Base-by-base conservation (phyloP, 2,113 vertebrate genomes). In the Mandrillus leucophaeus region DNA sequence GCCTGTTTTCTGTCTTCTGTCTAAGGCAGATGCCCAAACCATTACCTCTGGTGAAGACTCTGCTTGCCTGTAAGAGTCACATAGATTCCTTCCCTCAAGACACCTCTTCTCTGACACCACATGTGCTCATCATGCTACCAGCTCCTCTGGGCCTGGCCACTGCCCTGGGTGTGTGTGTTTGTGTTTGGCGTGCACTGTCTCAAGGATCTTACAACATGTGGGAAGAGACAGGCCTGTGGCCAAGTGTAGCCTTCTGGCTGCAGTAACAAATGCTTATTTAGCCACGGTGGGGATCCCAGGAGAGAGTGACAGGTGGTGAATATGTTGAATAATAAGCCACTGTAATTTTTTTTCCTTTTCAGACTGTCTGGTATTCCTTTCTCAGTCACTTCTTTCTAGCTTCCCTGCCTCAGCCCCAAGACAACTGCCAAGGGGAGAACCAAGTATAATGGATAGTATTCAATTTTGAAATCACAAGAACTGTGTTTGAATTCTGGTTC, bases 401-500 rank as follows among this genome's bases (percentile, higher is more conserved):
- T 92, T 45, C 23, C 35, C 52, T 84, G 6, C 40, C 43, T 95
- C 40, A 45, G 68, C 9, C 64, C 8, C 8, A 27, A 76, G 48
- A 72, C 43, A 80, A 82, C 8, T 45, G 27, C 32, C 27, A 61
- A 55, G 32, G 82, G 72, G 13, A 91, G 55, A 79, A 91, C 45
- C 35, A 73, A 68, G 20, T 50, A 73, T 57, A 86, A 35, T 73
- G 50, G 55, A 59, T 61, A 43, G 27, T 35, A 55, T 32, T 87
- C 75, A 64, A 14, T 91, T 93, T 66, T 22, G 18, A 27, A 96
- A 87, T 73, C 16, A 38, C 40, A 93, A 86, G 16, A 82, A 68
- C 9, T 38, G n/a, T 3, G 0, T 92, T 90, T 80, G 48, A 93
- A 83, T 75, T 55, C 70, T 66, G 38, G 6, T 20, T 90, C 1